Percentiles rank a stretch among this genome's conserved stretches.
These are phyloP conservation scores for Agelastica alni DNA, from an alignment of 2,888 invertebrate genomes.

Conservation along the genomic window DNA sequence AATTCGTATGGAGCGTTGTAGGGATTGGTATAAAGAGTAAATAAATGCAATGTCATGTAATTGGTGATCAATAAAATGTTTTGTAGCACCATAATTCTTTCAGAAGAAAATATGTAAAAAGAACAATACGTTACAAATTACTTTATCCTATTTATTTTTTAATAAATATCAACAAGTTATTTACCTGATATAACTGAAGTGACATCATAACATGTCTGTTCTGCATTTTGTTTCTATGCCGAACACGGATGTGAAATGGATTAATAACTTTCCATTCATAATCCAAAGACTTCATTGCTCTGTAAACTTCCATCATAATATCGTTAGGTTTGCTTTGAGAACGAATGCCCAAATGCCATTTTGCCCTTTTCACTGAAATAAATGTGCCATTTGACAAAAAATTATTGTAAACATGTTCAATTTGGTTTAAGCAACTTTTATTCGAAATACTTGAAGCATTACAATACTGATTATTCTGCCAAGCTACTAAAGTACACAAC, in stretches of 20 bases:
- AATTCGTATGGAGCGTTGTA: conserved; percentile 4
- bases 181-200: conserved; percentile 90
- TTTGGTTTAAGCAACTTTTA: too few species aligned
- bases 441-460: too few species aligned
- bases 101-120: too few species aligned
- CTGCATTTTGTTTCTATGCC: conserved; percentile 86
- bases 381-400: too few species aligned
- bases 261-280: conserved; percentile 99
- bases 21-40: neutral
- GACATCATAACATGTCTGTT: conserved; percentile 92
- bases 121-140: too few species aligned
- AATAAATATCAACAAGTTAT: too few species aligned
- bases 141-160: too few species aligned
- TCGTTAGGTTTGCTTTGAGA: conserved; percentile 99
- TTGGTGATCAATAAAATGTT: too few species aligned
- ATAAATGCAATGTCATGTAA: neutral
- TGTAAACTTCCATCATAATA: conserved; percentile 99
- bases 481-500: too few species aligned
- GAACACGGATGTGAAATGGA: conserved; percentile 93
- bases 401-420: too few species aligned
- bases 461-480: too few species aligned
- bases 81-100: too few species aligned
- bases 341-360: conserved; percentile 98
- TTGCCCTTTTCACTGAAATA: conserved; percentile 92
- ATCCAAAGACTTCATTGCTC: conserved; percentile 97